Evolutionary conservation across 2,888 invertebrate genomes (phyloP), one percentile per base, ranked within the genome.

Genomic region (Pachymerium ferrugineum): DNA sequence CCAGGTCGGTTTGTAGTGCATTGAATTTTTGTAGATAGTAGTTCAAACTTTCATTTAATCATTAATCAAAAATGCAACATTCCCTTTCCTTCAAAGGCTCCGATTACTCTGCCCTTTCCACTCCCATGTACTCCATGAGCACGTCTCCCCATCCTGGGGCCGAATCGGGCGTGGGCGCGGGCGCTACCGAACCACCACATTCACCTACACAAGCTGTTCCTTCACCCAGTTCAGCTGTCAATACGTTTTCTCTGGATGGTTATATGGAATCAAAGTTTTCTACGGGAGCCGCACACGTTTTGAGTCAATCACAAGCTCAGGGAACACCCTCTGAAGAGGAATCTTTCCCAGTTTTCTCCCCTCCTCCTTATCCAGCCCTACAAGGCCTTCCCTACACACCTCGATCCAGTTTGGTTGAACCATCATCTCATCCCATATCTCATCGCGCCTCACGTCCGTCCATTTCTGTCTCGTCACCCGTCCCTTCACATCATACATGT

Each of bases 401-500:
- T 25, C 73, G 75, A 42, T 73, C 73, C 62, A 74, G 74, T 67
- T 30, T 74, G 35, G 73, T 76, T 22, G 75, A 74, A 70, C 38
- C 73, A 19, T 67, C 73, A 28, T 72, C 74, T 35, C 38, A 42
- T 72, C 70, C 70, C 30, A 69, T 74, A 30, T 70, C 73, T 38
- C 75, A 74, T 16, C 73, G 75, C 16, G 30, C 75, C 22, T 76
- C 70, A 67, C 86, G 91, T 77, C 89, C 90, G 78, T 92, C 93
- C 75, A 85, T 92, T 81, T 86, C 90, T 81, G 90, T 91, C 42
- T 78, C 79, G 77, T 88, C 89, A 80, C 89, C 90, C 77, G 90
- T 92, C 77, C 88, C 89, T 80, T 93, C 93, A 78, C 94, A 94
- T 86, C 94, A 94, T 83, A 93, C 92, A 87, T 94, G 94, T 94